These are phyloP conservation scores for Papilio glaucus DNA, from an alignment of 1,140 invertebrate species.

Conservation along the genomic window DNA sequence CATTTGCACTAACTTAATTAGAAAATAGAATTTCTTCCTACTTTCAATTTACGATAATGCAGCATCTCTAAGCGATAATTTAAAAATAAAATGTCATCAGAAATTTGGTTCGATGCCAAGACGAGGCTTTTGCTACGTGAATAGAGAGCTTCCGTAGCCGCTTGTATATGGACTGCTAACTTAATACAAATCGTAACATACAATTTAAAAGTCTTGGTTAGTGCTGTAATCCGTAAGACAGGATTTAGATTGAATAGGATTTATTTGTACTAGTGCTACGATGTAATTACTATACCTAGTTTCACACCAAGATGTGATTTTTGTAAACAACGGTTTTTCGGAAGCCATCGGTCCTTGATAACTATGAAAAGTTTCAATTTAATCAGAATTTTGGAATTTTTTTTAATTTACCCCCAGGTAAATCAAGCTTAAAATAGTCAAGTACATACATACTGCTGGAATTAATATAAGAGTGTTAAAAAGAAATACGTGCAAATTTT, in stretches of 20 bases:
- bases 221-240: neutral
- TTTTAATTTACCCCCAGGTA: too few species aligned
- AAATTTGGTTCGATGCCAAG: constrained; percentile 13
- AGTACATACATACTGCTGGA: too few species aligned
- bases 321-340: too few species aligned
- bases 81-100: constrained; percentile 13
- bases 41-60: constrained; percentile 1
- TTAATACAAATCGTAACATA: neutral
- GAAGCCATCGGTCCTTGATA: too few species aligned
- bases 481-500: neutral
- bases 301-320: too few species aligned
- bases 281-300: too few species aligned
- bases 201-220: neutral
- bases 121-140: constrained; percentile 8
- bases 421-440: too few species aligned
- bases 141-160: neutral
- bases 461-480: too few species aligned
- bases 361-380: too few species aligned
- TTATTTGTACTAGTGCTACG: too few species aligned
- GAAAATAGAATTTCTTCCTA: neutral
- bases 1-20: neutral
- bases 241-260: neutral
- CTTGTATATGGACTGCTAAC: neutral
- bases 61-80: constrained; percentile 6
- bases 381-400: too few species aligned